These are phyloP conservation scores for Dasysyrphus tricinctus DNA, from an alignment of 2,888 invertebrate genomes.

Conservation along the genomic window DNA sequence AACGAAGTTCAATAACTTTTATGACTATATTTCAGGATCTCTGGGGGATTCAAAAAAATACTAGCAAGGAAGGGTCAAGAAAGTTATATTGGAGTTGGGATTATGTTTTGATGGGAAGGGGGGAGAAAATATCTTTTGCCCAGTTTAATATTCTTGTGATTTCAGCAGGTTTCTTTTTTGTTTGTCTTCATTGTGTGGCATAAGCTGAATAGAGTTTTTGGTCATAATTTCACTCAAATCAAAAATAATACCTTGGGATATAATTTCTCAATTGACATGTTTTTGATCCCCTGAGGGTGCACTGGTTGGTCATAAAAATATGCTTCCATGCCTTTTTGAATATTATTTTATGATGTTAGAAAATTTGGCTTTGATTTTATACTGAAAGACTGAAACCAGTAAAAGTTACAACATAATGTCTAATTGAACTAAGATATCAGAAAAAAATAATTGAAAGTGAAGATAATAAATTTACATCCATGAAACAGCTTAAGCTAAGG, in stretches of 20 bases:
- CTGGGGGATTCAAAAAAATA: slow-evolving; percentile 54
- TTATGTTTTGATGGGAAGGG: not conserved
- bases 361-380: not conserved
- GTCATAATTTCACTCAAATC: slow-evolving; percentile 70
- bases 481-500: no score
- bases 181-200: not conserved
- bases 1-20: slow-evolving; percentile 78
- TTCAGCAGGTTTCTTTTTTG: slow-evolving; percentile 61
- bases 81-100: slow-evolving; percentile 16
- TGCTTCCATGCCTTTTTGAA: slow-evolving; percentile 44
- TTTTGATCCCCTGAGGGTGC: slow-evolving; percentile 46
- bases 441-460: no score
- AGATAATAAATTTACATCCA: no score
- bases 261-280: slow-evolving; percentile 70
- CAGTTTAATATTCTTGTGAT: slow-evolving; percentile 59
- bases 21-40: slow-evolving; percentile 77
- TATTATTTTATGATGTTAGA: slow-evolving; percentile 2
- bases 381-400: not conserved
- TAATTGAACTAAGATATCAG: no score
- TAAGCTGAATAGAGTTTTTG: slow-evolving; percentile 31
- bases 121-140: slow-evolving; percentile 21
- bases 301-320: slow-evolving; percentile 55
- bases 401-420: no score
- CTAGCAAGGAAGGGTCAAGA: slow-evolving; percentile 56
- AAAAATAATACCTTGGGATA: slow-evolving; percentile 72